Base-by-base conservation (phyloP, 2,797 vertebrate genomes). In the Stomatorhinus walkeri region DNA sequence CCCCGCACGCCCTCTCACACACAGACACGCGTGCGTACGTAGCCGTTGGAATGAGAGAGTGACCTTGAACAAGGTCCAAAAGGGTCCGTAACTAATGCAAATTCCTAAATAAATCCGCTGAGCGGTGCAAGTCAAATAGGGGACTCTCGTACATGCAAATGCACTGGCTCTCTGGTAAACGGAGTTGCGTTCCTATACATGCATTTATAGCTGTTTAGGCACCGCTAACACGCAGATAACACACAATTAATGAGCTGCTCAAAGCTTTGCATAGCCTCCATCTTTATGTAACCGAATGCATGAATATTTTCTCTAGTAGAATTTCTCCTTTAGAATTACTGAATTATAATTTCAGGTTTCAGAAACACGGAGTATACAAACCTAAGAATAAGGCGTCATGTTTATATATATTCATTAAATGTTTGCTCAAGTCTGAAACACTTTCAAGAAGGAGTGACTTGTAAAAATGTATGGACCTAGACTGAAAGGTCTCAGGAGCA, bases 31-130 rank as follows among this genome's bases (percentile, higher is more conserved):
- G 86, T 89, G 89, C 88, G 88, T 87, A 88, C 61, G 81, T 89
- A 86, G 87, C 32, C 90, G 88, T 91, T 91, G 91, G 92, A 93
- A 93, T 93, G 88, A 91, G 90, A 91, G 91, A 91, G 90, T 91
- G 92, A 93, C 92, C 91, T 92, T 93, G 93, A 93, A 92, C 91
- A 89, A 87, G 89, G 89, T 90, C 91, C 91, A 92, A 92, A 92
- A 90, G 88, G 84, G 88, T 91, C 90, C 90, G 89, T 85, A 89
- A 89, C 88, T 79, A 89, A 90, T 90, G 90, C 91, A 91, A 91
- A 89, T 92, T 91, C 90, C 89, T 81, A 89, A 91, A 91, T 89
- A 90, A 91, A 89, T 92, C 88, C 87, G 89, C 88, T 32, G 87
- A 92, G 89, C 52, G n/a, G 56, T 61, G 89, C 90, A 90, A 49